phyloP scores from a whole-genome alignment of 1,140 invertebrate species.

The Calephelis nemesis region DNA sequence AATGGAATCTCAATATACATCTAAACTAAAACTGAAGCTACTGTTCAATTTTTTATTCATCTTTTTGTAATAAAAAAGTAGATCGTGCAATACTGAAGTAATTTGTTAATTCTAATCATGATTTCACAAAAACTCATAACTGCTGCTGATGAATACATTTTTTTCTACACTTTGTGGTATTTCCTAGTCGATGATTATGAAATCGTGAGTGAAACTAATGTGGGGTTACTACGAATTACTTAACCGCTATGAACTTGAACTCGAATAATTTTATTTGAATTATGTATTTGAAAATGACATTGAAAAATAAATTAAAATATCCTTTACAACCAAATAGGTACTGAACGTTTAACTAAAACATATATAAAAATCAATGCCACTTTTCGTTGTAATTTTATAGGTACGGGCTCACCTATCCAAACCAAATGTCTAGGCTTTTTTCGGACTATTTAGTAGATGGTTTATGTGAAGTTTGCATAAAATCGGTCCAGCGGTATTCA shows the following conservation, averaged over 20 bases:
- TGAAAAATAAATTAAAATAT: no score
- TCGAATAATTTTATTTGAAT: background rate
- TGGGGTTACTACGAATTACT: constrained; percentile 26
- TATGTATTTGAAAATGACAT: no score
- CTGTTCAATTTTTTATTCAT: background rate
- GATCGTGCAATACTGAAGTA: constrained; percentile 14
- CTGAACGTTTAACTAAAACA: no score
- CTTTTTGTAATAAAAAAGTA: constrained; percentile 9
- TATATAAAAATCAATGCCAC: no score
- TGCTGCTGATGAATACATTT: constrained; percentile 7
- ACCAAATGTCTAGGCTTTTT: no score
- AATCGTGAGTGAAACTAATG: constrained; percentile 38
- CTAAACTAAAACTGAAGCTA: background rate
- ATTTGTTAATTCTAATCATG: constrained; percentile 21
- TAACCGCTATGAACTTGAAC: constrained; percentile 27
- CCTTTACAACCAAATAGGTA: no score
- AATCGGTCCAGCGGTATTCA: no score
- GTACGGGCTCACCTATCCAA: no score
- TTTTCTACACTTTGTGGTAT: constrained; percentile 25
- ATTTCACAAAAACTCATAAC: constrained; percentile 12
- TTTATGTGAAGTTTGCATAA: no score
- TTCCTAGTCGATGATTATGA: constrained; percentile 43
- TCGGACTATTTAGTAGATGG: no score
- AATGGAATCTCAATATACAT: background rate
- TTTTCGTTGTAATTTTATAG: no score